Conservation (phyloP, 2,113 vertebrate genomes). For the Sinocyclocheilus maitianheensis region DNA sequence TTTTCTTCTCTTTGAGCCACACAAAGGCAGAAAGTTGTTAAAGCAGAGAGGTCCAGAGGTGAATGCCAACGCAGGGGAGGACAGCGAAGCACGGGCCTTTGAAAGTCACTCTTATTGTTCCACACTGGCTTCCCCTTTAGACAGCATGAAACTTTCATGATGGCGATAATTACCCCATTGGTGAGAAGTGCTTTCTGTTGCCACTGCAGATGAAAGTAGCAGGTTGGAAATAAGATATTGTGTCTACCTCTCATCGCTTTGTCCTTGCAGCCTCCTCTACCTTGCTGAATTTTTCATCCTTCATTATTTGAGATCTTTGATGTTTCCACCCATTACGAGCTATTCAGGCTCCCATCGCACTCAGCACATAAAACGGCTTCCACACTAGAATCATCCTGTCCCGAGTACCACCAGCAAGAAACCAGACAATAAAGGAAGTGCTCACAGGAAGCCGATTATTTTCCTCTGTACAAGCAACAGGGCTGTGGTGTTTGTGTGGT, state of each 20-base stretch:
- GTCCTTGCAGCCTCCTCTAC: slow-evolving; percentile 58
- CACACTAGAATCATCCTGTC: slow-evolving; percentile 9
- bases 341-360: slow-evolving; percentile 38
- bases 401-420: slow-evolving; percentile 41
- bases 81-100: slow-evolving; percentile 25
- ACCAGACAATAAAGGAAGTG: slow-evolving; percentile 33
- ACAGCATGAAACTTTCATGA: slow-evolving; percentile 61
- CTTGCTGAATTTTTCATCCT: slow-evolving; percentile 60
- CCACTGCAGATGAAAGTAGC: slow-evolving; percentile 55
- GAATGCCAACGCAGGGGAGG: slow-evolving; percentile 32
- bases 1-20: not conserved
- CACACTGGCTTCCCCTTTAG: slow-evolving; percentile 56
- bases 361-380: slow-evolving; percentile 44
- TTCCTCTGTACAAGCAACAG: slow-evolving; percentile 39
- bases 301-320: slow-evolving; percentile 60
- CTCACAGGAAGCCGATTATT: slow-evolving; percentile 39
- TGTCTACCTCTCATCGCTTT: slow-evolving; percentile 49
- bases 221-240: slow-evolving; percentile 48
- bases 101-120: slow-evolving; percentile 47
- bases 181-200: slow-evolving; percentile 55
- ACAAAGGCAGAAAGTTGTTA: slow-evolving; percentile 19
- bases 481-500: slow-evolving; percentile 36
- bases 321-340: slow-evolving; percentile 53
- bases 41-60: slow-evolving; percentile 22
- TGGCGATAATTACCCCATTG: slow-evolving; percentile 57